Base-by-base conservation (phyloP, 2,113 vertebrate genomes). In the Erythrolamprus reginae region DNA sequence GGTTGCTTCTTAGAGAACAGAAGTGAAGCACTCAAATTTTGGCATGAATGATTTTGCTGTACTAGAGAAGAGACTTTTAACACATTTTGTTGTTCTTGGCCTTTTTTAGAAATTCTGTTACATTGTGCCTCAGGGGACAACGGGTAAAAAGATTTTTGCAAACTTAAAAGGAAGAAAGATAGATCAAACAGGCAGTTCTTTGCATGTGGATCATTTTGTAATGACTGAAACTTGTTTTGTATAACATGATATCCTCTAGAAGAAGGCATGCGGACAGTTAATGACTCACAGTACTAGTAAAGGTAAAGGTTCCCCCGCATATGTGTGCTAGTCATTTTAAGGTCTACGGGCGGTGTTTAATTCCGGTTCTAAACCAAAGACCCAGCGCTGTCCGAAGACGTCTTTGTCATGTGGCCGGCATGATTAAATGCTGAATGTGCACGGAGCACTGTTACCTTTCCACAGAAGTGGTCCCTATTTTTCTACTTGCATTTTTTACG, bases 141-240 rank as follows among this genome's bases (percentile, higher is more conserved):
- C 12, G 13, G 10, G 12, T 90, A 85, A 90, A 83, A 51, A 38
- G 7, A 3, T 52, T 86, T 86, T 3, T 86, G 48, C 24, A 70
- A 70, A 70, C 48, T 28, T 70, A 52, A 86, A 90, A 90, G n/a
- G 47, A 90, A 56, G 10, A 89, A 65, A 42, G 56, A 42, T 90
- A 21, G 65, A 52, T 42, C 83, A 52, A 42, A 42, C 56, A 90
- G 9, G 38, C 28, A 83, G 24, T 42, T 13, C 21, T 42, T 12
- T 70, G 23, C 47, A 38, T 70, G 13, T 51, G 58, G 24, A 24
- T 90, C 33, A 38, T 52, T 90, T 86, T 48, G 24, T n/a, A 90
- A 86, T 90, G 45, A n/a, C 9, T 86, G n/a, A 86, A 50, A 86
- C 33, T 90, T 90, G 50, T 50, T 90, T 84, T 85, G n/a, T 47